These are phyloP conservation scores for Sternotherus odoratus DNA, from an alignment of 2,797 vertebrate species.

Conservation along the genomic window DNA sequence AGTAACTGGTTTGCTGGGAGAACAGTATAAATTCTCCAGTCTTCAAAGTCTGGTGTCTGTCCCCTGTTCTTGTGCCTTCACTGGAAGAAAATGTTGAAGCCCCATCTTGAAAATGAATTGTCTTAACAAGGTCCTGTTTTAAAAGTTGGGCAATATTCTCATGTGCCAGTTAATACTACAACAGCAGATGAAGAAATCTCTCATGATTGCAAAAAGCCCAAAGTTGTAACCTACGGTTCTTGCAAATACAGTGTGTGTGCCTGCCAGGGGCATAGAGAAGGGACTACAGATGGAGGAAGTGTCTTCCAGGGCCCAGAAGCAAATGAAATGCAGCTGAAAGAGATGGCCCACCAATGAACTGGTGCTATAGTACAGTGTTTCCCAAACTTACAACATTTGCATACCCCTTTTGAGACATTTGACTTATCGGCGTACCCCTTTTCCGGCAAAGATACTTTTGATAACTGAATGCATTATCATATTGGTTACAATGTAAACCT, in stretches of 20 bases:
- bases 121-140: slow-evolving; percentile 60
- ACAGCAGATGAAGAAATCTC: neutral
- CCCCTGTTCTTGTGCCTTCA: slow-evolving; percentile 54
- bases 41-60: slow-evolving; percentile 46
- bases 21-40: neutral
- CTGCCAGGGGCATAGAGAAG: neutral
- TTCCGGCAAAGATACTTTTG: too few species aligned
- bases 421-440: too few species aligned
- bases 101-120: slow-evolving; percentile 50
- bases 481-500: too few species aligned
- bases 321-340: neutral
- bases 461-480: too few species aligned
- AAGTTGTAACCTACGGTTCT: neutral
- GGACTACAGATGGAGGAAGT: neutral
- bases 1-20: slow-evolving; percentile 59
- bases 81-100: neutral
- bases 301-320: neutral
- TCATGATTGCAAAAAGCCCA: neutral
- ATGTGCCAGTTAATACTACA: neutral
- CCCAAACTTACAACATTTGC: too few species aligned
- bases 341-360: neutral
- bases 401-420: too few species aligned
- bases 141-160: slow-evolving; percentile 2
- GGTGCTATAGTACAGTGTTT: too few species aligned
- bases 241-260: slow-evolving; percentile 8